Evolutionary conservation across 2,888 invertebrate genomes (phyloP), one percentile per base, ranked within the genome.

Genomic region (Meganola albula): DNA sequence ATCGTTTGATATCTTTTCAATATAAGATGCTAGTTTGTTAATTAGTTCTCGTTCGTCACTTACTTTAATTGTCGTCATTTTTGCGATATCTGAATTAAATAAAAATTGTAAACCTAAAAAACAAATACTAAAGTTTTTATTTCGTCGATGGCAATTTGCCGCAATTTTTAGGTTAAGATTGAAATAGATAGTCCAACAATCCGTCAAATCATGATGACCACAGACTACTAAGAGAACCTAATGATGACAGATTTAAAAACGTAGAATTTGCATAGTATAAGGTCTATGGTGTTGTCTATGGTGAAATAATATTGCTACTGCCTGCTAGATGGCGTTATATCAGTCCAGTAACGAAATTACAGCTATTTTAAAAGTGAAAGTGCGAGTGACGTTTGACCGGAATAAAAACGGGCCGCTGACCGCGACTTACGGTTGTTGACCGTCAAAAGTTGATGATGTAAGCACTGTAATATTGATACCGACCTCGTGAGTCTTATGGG

Each of bases 1-100:
- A 51, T 89, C 86, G 40, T 90, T 88, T 0, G 94, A 90, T 53
- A 87, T 87, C 50, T 88, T 85, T 63, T 92, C 88, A 22, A 94
- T 87, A 49, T 91, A 86, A 2, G 77, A 73, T 31, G 89, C 77
- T 11, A 94, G 74, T 58, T 88, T 87, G 27, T 75, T 73, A 23
- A 91, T 86, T 10, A 92, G 89, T 56, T 88, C 88, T 31, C 70
- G 66, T 62, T 90, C 90, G 47, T 86, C 77, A 44, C 65, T 70
- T 2, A 87, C 82, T 60, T 74, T 78, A 28, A 85, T 73, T 31
- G 75, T 72, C 12, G 79, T 76, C 87, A 87, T 88, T 63, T 58
- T 70, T 27, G 16, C 12, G 25, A 7, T 25, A 27, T 24, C 34
- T 9, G 5, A 20, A 12, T 23, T 25, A 7, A 9, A 24, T 12